Evolutionary conservation across 2,113 vertebrate genomes (phyloP).

Genomic region (Acrocephalus arundinaceus): DNA sequence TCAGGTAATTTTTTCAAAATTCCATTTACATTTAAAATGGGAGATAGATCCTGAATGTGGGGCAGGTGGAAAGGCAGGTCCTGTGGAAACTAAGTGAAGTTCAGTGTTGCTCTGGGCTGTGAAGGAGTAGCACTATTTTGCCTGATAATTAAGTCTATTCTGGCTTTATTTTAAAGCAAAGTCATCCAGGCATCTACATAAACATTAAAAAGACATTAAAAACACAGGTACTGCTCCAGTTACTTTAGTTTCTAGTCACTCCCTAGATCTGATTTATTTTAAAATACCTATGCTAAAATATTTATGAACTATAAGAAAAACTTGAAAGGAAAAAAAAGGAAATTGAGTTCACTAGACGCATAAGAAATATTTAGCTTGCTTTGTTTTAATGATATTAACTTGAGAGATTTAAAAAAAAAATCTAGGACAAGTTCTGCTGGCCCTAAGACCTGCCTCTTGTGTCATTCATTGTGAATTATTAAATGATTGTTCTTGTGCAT

Average conservation of each 20-base stretch:
- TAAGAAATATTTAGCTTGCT: slow-evolving; percentile 4
- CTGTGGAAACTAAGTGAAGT: no score
- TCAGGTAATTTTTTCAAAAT: not conserved
- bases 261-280: not conserved
- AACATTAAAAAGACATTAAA: not conserved
- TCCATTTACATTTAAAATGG: not conserved
- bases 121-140: not conserved
- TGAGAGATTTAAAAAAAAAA: not conserved
- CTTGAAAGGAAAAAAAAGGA: not conserved
- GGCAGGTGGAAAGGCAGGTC: no score
- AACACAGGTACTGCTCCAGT: slow-evolving; percentile 11
- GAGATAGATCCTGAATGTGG: no score
- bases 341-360: not conserved
- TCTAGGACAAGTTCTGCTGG: slow-evolving; percentile 43
- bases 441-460: slow-evolving; percentile 34
- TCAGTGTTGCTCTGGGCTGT: not conserved
- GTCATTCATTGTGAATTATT: slow-evolving; percentile 66
- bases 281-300: not conserved
- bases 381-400: slow-evolving; percentile 31
- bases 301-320: slow-evolving; percentile 12
- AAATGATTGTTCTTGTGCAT: slow-evolving; percentile 69
- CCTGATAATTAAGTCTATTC: not conserved
- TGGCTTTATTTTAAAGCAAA: slow-evolving; percentile 12
- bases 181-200: not conserved
- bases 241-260: not conserved